Conservation (phyloP, 2,797 vertebrate species). For the Phrynocephalus vlangalii region DNA sequence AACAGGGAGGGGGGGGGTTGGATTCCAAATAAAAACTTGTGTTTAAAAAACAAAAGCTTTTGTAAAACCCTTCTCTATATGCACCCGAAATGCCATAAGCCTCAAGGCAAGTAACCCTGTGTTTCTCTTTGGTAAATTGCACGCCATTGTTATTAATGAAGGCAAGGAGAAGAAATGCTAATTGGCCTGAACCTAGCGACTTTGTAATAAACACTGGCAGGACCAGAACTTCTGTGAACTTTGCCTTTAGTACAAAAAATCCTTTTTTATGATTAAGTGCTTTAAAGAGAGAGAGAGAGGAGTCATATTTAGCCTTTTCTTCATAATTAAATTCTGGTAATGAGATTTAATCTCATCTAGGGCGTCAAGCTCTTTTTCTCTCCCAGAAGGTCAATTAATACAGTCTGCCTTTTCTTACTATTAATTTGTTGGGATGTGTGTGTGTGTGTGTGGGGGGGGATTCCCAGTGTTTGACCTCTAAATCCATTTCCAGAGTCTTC, state of each 20-base stretch:
- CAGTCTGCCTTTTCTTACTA: conserved; percentile 3
- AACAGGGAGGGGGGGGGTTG: not conserved
- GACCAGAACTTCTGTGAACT: not conserved
- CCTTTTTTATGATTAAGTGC: not conserved
- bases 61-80: not conserved
- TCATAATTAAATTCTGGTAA: conserved; percentile 16
- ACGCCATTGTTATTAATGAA: not conserved
- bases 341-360: conserved; percentile 5
- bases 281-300: not conserved
- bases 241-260: not conserved
- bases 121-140: not conserved
- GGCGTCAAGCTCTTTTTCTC: not conserved
- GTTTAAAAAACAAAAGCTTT: not conserved
- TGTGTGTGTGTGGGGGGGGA: not conserved
- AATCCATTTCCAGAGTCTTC: conserved; percentile 4
- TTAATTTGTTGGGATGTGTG: conserved; percentile 13
- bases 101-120: not conserved
- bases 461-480: not conserved
- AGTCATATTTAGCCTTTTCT: not conserved
- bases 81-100: not conserved
- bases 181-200: not conserved
- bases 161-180: not conserved
- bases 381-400: conserved; percentile 16
- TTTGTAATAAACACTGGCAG: not conserved
- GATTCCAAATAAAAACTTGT: not conserved